Evolutionary conservation across 2,888 invertebrate genomes (phyloP).

Genomic region (Acronicta leporina): DNA sequence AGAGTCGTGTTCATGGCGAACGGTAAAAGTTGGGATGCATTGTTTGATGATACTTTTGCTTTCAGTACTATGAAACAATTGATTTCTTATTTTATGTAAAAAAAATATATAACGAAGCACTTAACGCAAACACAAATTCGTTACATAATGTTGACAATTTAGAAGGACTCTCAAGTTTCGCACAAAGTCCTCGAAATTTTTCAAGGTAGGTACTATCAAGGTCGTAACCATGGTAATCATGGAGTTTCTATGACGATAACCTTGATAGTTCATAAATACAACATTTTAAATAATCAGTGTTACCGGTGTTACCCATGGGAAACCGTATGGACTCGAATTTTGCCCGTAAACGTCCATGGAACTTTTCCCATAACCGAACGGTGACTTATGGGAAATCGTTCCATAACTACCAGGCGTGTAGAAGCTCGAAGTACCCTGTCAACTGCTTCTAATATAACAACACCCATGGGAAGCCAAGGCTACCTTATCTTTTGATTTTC

Average conservation of each 20-base stretch:
- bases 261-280: slow-evolving; percentile 13
- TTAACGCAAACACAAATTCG: background rate
- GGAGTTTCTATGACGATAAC: slow-evolving; percentile 30
- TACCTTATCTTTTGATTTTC: slow-evolving; percentile 27
- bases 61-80: background rate
- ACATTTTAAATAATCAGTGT: background rate
- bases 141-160: background rate
- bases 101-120: background rate
- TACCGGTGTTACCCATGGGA: slow-evolving; percentile 5
- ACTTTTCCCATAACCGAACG: slow-evolving; percentile 8
- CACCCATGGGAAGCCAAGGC: slow-evolving; percentile 14
- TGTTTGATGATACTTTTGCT: slow-evolving; percentile 3
- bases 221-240: slow-evolving; percentile 27
- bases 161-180: background rate
- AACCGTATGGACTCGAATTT: background rate
- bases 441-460: slow-evolving; percentile 14
- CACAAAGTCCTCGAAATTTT: slow-evolving; percentile 4
- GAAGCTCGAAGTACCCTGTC: slow-evolving; percentile 7
- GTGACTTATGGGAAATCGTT: slow-evolving; percentile 31
- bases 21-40: slow-evolving; percentile 18
- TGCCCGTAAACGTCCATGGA: background rate
- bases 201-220: slow-evolving; percentile 38
- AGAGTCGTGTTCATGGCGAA: slow-evolving; percentile 10
- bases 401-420: slow-evolving; percentile 25
- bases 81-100: background rate